Base-by-base conservation (phyloP, 2,797 vertebrate species). In the Poeciliopsis turneri region DNA sequence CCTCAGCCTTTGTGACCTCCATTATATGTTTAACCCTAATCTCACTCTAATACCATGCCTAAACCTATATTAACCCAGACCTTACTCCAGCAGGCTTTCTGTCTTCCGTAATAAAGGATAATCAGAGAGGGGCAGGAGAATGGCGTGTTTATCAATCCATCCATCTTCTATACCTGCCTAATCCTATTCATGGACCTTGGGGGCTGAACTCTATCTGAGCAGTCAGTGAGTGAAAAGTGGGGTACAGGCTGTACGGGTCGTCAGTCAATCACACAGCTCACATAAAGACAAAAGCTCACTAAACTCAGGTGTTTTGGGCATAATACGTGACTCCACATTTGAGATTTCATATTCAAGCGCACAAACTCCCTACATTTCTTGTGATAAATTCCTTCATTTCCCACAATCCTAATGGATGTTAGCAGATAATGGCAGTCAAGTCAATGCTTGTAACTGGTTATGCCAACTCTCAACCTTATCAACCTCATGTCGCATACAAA, bases 21-120 rank as follows among this genome's bases (percentile, higher is more conserved):
- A 69, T 82, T 81, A 84, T 39, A 82, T 74, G 61, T 70, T 51
- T 36, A 71, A 75, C 47, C 36, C 64, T 71, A 69, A 83, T 79
- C 71, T 75, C 39, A 77, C 71, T 78, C 49, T 57, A 72, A 78
- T 68, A 53, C 59, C 61, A 6, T 46, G 66, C 72, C 39, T 82
- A 61, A 81, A 78, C 68, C 68, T 49, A 61, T 68, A 80, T 47
- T 45, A 41, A 82, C 74, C 70, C 66, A 57, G 49, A 86, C 75
- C 49, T 72, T 51, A 28, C 45, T 25, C 13, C 2, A 39, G 33
- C 41, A 0, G 45, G 72, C 28, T 59, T 81, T 70, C 55, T 36
- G 47, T 13, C 47, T 75, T 79, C 75, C 12, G 8, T 11, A 77
- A 83, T 81, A 72, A 57, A 76, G 75, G 33, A 43, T 45, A 36